Conservation (phyloP, 2,797 vertebrate species). For the Neomorphus geoffroyi region DNA sequence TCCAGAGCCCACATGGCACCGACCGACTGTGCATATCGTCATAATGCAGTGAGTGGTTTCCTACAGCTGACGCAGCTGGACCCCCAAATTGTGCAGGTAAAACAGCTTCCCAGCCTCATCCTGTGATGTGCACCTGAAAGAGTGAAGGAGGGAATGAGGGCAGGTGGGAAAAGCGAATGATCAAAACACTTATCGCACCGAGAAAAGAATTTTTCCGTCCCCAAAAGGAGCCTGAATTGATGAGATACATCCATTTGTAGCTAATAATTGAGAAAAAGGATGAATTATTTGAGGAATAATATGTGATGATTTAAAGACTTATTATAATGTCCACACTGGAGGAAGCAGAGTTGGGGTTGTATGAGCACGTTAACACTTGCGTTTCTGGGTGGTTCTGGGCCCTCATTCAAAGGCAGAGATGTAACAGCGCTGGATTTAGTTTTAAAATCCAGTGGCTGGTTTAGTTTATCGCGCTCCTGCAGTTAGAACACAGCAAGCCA, state of each 20-base stretch:
- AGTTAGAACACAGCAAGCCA: not conserved
- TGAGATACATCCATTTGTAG: conserved; percentile 45
- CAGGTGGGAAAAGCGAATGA: conserved; percentile 37
- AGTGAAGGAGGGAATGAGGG: not conserved
- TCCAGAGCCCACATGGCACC: not conserved
- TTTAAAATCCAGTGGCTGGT: not conserved
- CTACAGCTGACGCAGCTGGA: not conserved
- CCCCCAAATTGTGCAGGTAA: not conserved
- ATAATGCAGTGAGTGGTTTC: not conserved
- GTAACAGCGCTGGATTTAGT: not conserved
- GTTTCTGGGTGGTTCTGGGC: not conserved
- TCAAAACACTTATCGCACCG: conserved; percentile 1
- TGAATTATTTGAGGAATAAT: conserved; percentile 60
- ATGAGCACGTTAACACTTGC: not conserved
- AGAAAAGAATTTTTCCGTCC: conserved; percentile 32
- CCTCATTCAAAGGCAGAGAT: not conserved
- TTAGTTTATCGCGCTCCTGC: not conserved
- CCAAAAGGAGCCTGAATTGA: conserved; percentile 5
- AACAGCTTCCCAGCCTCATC: not conserved
- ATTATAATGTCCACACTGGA: not conserved
- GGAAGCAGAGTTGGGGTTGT: not conserved
- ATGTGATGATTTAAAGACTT: conserved; percentile 47
- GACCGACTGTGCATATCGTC: not conserved
- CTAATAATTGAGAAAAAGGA: conserved; percentile 49
- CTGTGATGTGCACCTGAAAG: not conserved